Percentiles rank a stretch among this genome's conserved stretches.
These are phyloP conservation scores for Phataginus tricuspis DNA, from an alignment of 2,797 vertebrate species.

Conservation along the genomic window DNA sequence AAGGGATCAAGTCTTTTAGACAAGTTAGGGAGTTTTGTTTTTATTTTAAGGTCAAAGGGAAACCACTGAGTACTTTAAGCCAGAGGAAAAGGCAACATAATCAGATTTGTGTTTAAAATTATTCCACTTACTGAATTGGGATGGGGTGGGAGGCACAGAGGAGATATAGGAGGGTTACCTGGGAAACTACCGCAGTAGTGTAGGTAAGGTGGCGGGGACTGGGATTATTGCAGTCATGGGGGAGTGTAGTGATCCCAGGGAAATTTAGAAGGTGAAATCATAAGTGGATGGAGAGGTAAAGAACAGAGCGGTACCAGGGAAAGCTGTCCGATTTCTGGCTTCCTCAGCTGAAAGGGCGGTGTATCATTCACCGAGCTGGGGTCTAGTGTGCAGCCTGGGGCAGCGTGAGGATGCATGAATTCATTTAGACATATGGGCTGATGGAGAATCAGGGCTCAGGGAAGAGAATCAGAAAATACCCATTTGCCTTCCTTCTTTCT, in stretches of 20 bases:
- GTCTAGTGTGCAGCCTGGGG: accelerated
- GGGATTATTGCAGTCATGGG: neutral
- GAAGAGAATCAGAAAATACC: neutral
- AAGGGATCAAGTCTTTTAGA: neutral
- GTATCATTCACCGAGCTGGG: neutral
- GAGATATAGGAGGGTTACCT: neutral
- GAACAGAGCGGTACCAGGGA: neutral
- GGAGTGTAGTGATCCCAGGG: neutral
- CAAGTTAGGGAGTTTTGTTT: neutral
- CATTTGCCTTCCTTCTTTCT: neutral
- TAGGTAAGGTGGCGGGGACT: too few relatives aligned
- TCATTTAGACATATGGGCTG: neutral
- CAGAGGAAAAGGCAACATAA: neutral
- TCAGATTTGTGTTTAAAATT: constrained; percentile 17
- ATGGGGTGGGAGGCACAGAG: too few relatives aligned
- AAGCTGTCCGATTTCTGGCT: neutral
- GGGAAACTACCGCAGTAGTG: neutral
- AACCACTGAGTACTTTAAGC: neutral
- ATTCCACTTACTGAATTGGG: neutral
- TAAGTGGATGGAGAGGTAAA: neutral
- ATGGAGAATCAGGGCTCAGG: neutral
- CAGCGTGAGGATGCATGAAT: neutral
- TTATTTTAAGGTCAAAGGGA: constrained; percentile 5
- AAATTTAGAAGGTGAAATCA: neutral
- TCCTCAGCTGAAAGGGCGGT: neutral